Percentiles rank a stretch among this genome's conserved stretches.
These are phyloP conservation scores for Dasyornis broadbenti DNA, from an alignment of 2,113 vertebrate species.

Conservation along the genomic window DNA sequence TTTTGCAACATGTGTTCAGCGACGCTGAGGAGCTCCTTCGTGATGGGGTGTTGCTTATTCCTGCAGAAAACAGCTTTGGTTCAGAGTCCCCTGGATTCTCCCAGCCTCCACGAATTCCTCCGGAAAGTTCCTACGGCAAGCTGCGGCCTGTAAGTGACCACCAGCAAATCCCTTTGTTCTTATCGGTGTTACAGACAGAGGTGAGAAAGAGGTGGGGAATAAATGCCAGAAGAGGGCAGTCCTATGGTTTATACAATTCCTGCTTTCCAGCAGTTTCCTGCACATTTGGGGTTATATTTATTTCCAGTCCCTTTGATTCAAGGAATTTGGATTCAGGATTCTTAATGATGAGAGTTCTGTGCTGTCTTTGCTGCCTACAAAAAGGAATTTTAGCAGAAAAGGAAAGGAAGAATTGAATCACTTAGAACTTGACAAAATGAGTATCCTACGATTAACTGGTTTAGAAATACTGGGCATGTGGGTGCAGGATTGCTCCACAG, in stretches of 20 bases:
- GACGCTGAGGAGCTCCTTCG: neutral
- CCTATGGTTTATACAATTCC: rapidly evolving
- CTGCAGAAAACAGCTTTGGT: constrained; percentile 82
- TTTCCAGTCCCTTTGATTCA: neutral
- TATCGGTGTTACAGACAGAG: neutral
- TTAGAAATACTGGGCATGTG: neutral
- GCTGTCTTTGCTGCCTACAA: neutral
- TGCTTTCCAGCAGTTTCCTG: neutral
- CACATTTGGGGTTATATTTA: neutral
- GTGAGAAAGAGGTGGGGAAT: neutral
- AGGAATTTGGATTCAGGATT: neutral
- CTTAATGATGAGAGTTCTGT: neutral
- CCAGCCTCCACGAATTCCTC: constrained; percentile 77
- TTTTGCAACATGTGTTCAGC: neutral
- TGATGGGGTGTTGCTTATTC: neutral
- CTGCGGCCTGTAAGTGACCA: constrained; percentile 87
- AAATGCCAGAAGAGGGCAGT: neutral
- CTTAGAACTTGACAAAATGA: neutral
- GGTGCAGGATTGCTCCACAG: neutral
- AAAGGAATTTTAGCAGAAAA: neutral
- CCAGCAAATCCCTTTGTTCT: neutral
- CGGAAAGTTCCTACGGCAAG: constrained; percentile 85
- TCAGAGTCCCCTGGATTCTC: constrained; percentile 84
- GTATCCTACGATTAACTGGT: neutral
- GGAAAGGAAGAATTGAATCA: neutral